A percentile compares a stretch with the other conserved stretches of the same genome.
phyloP scores from a whole-genome alignment of 1,140 invertebrate genomes.

The Antheraea mylitta region DNA sequence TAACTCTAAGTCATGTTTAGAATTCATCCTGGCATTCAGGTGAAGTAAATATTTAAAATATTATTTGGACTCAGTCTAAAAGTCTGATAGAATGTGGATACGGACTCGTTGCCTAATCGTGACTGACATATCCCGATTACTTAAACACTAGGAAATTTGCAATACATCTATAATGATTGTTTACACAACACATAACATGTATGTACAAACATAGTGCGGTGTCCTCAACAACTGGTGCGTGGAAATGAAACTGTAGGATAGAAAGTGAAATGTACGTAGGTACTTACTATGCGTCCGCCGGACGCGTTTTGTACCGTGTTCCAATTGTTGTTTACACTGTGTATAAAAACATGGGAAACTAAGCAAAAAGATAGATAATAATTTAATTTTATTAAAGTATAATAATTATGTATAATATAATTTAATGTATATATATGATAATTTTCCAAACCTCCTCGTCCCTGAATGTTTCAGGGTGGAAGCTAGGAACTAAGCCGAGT shows the following conservation, averaged over 20 bases:
- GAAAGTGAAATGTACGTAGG: slow-evolving; percentile 34
- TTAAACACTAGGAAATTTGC: not conserved
- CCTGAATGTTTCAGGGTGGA: too few relatives aligned
- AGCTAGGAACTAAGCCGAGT: too few relatives aligned
- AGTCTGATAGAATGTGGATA: too few relatives aligned
- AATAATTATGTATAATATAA: too few relatives aligned
- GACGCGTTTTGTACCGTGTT: not conserved
- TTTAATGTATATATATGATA: too few relatives aligned
- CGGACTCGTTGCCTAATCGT: not conserved
- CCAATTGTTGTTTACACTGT: not conserved
- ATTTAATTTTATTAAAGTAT: too few relatives aligned
- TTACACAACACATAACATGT: slow-evolving; percentile 6
- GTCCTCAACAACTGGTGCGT: slow-evolving; percentile 54
- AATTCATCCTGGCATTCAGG: too few relatives aligned
- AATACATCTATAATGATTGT: not conserved
- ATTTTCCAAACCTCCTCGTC: too few relatives aligned
- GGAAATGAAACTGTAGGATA: slow-evolving; percentile 29
- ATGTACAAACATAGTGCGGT: slow-evolving; percentile 32
- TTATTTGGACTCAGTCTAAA: too few relatives aligned
- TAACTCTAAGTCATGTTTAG: too few relatives aligned
- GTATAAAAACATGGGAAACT: not conserved
- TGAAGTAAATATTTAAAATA: too few relatives aligned
- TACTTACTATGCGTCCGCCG: not conserved
- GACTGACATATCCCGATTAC: not conserved
- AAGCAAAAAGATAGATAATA: not conserved